Evolutionary conservation across 2,797 vertebrate species (phyloP), one percentile per base, ranked within the genome.

Genomic region (Aphelocoma californica): DNA sequence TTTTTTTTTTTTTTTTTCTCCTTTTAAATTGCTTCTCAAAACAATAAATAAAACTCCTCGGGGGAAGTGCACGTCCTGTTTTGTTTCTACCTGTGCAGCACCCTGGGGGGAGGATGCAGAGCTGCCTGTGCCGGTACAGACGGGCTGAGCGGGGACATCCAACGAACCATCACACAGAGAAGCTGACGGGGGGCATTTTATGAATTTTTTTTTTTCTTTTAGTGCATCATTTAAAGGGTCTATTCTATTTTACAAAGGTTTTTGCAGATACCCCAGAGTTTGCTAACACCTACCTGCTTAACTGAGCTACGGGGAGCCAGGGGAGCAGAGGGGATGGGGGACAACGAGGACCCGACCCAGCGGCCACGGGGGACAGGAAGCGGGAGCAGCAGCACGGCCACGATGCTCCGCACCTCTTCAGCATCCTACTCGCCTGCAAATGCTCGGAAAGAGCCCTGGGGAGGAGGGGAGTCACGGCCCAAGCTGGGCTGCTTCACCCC

Each of bases 31-130:
- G 80, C 75, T 92, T 92, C 92, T 95, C 77, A 10, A 80, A 95
- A 92, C 80, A 96, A 96, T 96, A 96, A 96, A 96, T 95, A 95
- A 90, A 95, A 81, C 77, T 45, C 60, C 81, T n/a, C 26, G 10
- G 53, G 89, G 89, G 88, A 69, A 77, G 80, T 21, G 86, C 42
- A 82, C 12, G 7, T 34, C 53, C 62, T 58, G 54, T n/a, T 84
- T 71, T 62, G 21, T 81, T 88, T 88, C 90, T 73, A 84, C 73
- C 85, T 91, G 86, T 70, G 91, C 91, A 95, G 81, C 85, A 72
- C 67, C 95, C 89, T 51, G 77, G 51, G 32, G 45, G 54, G 47
- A 56, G 77, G 62, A 50, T 77, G 69, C 14, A 87, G 80, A 80
- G 90, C 81, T 72, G 75, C 86, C 80, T 53, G 80, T n/a, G 86